These are phyloP conservation scores for Formica selysi DNA, from an alignment of 1,140 invertebrate species.

Conservation along the genomic window DNA sequence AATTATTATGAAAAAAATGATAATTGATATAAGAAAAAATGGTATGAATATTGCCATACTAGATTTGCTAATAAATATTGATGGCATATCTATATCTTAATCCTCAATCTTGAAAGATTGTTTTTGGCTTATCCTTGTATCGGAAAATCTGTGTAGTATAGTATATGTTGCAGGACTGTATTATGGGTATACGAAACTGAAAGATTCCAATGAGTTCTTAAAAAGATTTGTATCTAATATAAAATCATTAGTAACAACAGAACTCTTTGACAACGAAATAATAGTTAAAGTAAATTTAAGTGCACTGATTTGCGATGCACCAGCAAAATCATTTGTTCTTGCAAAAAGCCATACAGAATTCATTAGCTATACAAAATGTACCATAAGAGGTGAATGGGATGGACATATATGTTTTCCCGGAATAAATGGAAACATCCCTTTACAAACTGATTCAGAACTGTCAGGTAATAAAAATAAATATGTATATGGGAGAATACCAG, in stretches of 20 bases:
- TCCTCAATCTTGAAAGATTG: background rate
- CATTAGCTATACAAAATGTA: slow-evolving; percentile 4
- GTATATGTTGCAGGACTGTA: slow-evolving; percentile 27
- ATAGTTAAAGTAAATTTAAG: slow-evolving; percentile 56
- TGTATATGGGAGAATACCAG: slow-evolving; percentile 14
- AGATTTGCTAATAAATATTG: background rate
- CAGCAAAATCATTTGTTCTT: slow-evolving; percentile 58
- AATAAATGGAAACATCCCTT: slow-evolving; percentile 12
- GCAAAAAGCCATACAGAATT: slow-evolving; percentile 1
- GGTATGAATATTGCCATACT: background rate
- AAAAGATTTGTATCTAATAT: slow-evolving; percentile 13
- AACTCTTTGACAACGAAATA: slow-evolving; percentile 12
- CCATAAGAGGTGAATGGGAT: slow-evolving; percentile 14
- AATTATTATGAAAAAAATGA: slow-evolving; percentile 1
- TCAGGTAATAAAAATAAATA: background rate
- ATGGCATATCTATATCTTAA: background rate
- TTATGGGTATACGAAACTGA: slow-evolving; percentile 25
- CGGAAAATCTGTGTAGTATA: slow-evolving; percentile 7
- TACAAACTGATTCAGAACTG: background rate
- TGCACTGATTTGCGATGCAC: slow-evolving; percentile 80
- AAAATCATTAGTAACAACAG: slow-evolving; percentile 9
- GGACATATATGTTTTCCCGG: slow-evolving; percentile 22
- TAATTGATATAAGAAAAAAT: background rate
- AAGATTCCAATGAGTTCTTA: slow-evolving; percentile 4
- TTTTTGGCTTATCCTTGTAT: slow-evolving; percentile 9